Conservation (phyloP, 2,888 invertebrate species). For the Pyrrhosoma nymphula region DNA sequence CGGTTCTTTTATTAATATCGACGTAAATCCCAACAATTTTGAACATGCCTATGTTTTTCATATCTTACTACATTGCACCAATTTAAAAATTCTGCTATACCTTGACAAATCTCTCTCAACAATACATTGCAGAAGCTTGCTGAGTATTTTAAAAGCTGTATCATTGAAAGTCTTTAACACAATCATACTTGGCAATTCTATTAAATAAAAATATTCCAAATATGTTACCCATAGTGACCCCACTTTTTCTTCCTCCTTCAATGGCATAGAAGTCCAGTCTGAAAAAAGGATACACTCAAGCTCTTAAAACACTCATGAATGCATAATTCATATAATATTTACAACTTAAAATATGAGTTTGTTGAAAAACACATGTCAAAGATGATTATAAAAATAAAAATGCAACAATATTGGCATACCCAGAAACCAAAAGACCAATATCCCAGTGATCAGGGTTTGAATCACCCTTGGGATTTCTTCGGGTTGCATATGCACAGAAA, state of each 20-base stretch:
- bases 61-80: background rate
- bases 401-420: constrained; percentile 77
- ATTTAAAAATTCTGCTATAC: no score
- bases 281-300: constrained; percentile 71
- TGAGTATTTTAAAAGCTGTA: background rate
- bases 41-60: background rate
- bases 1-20: no score
- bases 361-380: no score
- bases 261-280: constrained; percentile 87
- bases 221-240: constrained; percentile 86
- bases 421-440: constrained; percentile 88
- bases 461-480: constrained; percentile 84
- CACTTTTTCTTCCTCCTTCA: constrained; percentile 85
- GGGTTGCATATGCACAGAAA: constrained; percentile 86
- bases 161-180: background rate
- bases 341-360: background rate
- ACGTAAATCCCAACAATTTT: no score
- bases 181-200: background rate
- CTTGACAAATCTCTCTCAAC: no score
- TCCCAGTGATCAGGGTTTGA: constrained; percentile 88
- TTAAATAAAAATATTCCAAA: background rate
- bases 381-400: background rate
- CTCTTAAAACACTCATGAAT: background rate
- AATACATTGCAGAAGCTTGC: no score
- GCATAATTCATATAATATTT: background rate